A percentile compares a stretch with the other conserved stretches of the same genome.
These are phyloP conservation scores for Apodemus sylvaticus DNA, from an alignment of 2,113 vertebrate genomes.

Conservation along the genomic window DNA sequence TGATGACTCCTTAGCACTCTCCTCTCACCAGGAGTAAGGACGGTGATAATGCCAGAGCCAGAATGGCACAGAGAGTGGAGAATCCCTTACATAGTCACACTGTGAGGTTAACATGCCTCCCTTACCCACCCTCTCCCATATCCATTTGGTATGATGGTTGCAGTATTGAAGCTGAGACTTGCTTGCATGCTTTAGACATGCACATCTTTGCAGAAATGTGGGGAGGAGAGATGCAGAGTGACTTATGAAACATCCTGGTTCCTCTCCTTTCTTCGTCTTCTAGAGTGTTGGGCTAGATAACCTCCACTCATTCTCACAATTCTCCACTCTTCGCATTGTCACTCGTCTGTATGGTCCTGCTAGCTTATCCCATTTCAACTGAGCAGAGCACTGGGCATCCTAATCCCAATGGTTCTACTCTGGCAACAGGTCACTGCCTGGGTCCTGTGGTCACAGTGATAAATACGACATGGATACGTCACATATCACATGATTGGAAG, in stretches of 20 bases:
- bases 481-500: background rate
- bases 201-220: background rate
- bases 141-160: background rate
- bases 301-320: background rate
- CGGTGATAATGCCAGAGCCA: background rate
- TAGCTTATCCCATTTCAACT: background rate
- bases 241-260: background rate
- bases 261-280: background rate
- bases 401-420: background rate
- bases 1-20: fast-evolving
- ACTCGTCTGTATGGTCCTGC: fast-evolving
- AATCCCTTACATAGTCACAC: background rate
- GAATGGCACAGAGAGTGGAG: background rate
- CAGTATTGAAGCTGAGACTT: background rate
- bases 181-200: background rate
- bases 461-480: background rate
- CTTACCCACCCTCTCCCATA: fast-evolving
- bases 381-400: background rate
- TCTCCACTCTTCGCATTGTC: background rate
- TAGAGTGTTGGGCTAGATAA: background rate
- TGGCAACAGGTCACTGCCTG: background rate
- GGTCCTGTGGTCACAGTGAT: background rate
- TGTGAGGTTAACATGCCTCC: no score
- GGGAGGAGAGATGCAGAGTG: background rate
- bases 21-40: background rate